phyloP scores from a whole-genome alignment of 1,140 invertebrate genomes.

The Phymastichus coffea region DNA sequence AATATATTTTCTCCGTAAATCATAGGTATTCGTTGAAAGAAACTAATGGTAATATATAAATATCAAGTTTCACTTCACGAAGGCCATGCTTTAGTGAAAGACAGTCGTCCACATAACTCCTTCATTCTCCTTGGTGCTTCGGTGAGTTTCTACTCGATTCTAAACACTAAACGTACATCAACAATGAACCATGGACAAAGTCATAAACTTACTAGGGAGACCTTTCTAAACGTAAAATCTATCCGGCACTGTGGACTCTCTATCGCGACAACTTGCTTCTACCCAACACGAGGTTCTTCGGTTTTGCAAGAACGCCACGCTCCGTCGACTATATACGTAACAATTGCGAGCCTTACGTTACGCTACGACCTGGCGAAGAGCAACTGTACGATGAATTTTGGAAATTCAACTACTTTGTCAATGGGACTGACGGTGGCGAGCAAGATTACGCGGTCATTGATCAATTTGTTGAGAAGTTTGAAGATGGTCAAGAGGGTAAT shows the following conservation, averaged over 20 bases:
- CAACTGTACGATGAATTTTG: conserved; percentile 84
- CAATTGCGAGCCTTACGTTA: conserved; percentile 78
- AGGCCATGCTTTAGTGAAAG: too few species aligned
- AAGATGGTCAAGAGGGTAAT: conserved; percentile 69
- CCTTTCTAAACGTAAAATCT: conserved; percentile 97
- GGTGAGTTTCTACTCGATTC: too few species aligned
- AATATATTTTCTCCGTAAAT: too few species aligned
- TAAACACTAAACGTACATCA: too few species aligned
- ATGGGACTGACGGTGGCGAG: conserved; percentile 78
- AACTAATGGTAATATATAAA: too few species aligned
- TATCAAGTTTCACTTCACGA: too few species aligned
- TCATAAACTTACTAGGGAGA: too few species aligned
- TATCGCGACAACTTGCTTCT: conserved; percentile 89
- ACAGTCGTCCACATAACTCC: too few species aligned
- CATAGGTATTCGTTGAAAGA: too few species aligned
- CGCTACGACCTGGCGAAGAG: conserved; percentile 75
- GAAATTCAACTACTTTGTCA: conserved; percentile 80
- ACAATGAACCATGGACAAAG: too few species aligned
- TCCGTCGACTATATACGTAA: conserved; percentile 71
- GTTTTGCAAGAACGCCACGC: conserved; percentile 88
- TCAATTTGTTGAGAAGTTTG: conserved; percentile 66
- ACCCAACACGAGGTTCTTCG: conserved; percentile 85
- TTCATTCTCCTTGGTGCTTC: too few species aligned
- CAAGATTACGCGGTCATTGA: conserved; percentile 81
- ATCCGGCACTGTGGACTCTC: conserved; percentile 96